Base-by-base conservation (phyloP, 2,888 invertebrate genomes). In the Lasioglossum lativentre region DNA sequence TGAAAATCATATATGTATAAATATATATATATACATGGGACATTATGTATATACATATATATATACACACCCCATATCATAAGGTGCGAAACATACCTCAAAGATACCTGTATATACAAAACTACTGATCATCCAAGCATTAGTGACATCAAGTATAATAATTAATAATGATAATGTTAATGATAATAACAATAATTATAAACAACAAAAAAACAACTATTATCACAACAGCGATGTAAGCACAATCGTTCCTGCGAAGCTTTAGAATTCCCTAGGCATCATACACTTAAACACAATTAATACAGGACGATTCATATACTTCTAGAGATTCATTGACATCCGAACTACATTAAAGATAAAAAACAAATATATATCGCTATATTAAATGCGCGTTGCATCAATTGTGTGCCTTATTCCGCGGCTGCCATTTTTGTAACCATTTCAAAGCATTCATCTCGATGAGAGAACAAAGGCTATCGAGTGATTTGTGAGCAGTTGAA, bases 361-460 rank as follows among this genome's bases (percentile, higher is more conserved):
- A 56, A 56, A 56, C n/a, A 56, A n/a, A 56, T 56, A 56, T 90
- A 88, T 92, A 90, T 90, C 86, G 89, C 89, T 90, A 90, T 83
- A 91, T 85, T 91, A 91, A 92, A 94, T 94, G 94, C 93, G 94
- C 94, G 93, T 95, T 94, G 94, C 94, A 95, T 95, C 94, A 94
- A 94, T 94, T 94, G 95, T 95, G 95, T 95, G 95, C 95, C 95
- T 95, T 95, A 95, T 94, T 94, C 93, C 93, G 94, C 94, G 94
- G 94, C 94, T 94, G 93, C 93, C 94, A 94, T 94, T 95, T 93
- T 94, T 94, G 93, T 94, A 94, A 94, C 91, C 90, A 92, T 92
- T 94, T 93, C 91, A 92, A 86, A 90, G 88, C 86, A 91, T 90
- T 90, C 92, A 90, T 86, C 89, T 91, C 90, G 89, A 88, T 86